Evolutionary conservation across 2,797 vertebrate species (phyloP), one percentile per base, ranked within the genome.

Genomic region (Brachymystax lenok): DNA sequence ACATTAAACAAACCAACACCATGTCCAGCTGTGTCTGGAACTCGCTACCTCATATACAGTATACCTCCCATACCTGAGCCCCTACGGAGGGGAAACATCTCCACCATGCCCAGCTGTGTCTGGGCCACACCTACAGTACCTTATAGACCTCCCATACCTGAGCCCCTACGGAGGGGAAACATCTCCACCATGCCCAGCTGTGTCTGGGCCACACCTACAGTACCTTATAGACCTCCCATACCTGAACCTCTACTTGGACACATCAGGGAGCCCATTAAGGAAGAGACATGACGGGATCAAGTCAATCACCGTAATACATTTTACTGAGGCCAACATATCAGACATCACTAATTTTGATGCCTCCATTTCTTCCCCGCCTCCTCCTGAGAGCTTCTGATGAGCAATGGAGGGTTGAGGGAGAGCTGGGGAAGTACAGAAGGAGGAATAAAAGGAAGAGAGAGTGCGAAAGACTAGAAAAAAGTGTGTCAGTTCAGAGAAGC

Each of bases 401-500:
- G 79, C 73, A 74, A 79, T 78, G 74, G 77, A 83, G 75, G 74
- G 75, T 89, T 81, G 69, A 40, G 8, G 77, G 80, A 40, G 69
- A 1, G 56, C 46, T 72, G 73, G 70, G 50, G 54, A 80, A 54
- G 78, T 81, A 71, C 74, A 69, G 82, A 82, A 77, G 76, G 77
- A 78, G 17, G 61, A 35, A 35, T 35, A 80, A 16, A n/a, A 46
- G 35, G 24, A 24, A 21, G 40, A 52, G 71, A 1, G 73, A 54
- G 77, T 80, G 74, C 79, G 80, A 85, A 76, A 80, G 82, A 83
- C 82, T 74, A 79, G 86, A 87, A 81, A 69, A 77, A 77, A 87
- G 79, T 72, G 79, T 35, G 86, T 87, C 85, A 85, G 91, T 78
- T 84, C 88, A 82, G 91, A 89, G 90, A 90, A 92, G 91, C 94